Evolutionary conservation across 2,888 invertebrate species (phyloP).

Genomic region (Altica lythri): DNA sequence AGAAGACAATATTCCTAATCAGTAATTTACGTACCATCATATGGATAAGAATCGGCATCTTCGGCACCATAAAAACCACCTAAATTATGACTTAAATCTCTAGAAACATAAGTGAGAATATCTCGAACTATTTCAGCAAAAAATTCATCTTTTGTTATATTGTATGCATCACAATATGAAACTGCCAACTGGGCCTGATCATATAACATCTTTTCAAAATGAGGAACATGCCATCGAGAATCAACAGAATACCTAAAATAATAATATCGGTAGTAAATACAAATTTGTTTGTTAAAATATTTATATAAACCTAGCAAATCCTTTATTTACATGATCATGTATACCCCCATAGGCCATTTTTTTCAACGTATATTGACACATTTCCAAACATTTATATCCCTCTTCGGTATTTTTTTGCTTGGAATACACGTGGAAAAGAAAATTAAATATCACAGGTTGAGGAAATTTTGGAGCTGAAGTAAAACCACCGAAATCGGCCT

Average conservation of each 20-base stretch:
- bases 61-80: slow-evolving; percentile 96
- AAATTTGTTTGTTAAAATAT: no score
- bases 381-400: slow-evolving; percentile 70
- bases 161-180: slow-evolving; percentile 79
- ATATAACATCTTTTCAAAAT: slow-evolving; percentile 98
- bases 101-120: slow-evolving; percentile 80
- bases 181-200: slow-evolving; percentile 88
- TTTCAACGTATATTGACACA: slow-evolving; percentile 78
- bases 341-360: slow-evolving; percentile 93
- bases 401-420: slow-evolving; percentile 63
- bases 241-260: slow-evolving; percentile 82
- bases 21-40: slow-evolving; percentile 46
- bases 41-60: slow-evolving; percentile 91
- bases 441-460: slow-evolving; percentile 86
- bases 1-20: no score
- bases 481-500: slow-evolving; percentile 81
- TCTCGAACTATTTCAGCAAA: slow-evolving; percentile 77
- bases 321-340: slow-evolving; percentile 87
- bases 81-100: slow-evolving; percentile 81
- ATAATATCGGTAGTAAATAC: no score
- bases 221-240: slow-evolving; percentile 92
- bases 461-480: slow-evolving; percentile 90
- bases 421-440: slow-evolving; percentile 79
- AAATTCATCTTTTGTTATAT: slow-evolving; percentile 74
- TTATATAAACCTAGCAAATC: slow-evolving; percentile 51